phyloP scores from a whole-genome alignment of 64 coral and sea anemone species.

The Pocillopora verrucosa region DNA sequence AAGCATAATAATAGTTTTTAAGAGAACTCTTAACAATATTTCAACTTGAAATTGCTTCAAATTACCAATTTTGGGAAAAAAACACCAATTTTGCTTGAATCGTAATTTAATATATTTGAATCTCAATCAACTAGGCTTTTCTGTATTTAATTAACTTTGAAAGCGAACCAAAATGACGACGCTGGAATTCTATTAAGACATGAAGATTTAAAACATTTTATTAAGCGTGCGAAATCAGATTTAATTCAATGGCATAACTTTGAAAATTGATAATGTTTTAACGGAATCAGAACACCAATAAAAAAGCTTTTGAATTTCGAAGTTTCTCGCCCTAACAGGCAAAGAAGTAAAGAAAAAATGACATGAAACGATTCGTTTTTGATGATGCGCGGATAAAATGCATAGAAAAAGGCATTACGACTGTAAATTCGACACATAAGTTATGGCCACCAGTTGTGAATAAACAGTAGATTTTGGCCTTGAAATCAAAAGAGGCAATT shows the following conservation, averaged over 20 bases:
- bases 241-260: slow-evolving; percentile 4
- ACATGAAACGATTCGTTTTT: neutral
- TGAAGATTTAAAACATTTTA: slow-evolving; percentile 2
- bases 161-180: neutral
- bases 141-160: slow-evolving; percentile 16
- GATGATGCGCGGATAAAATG: neutral
- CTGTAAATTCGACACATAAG: neutral
- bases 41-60: neutral
- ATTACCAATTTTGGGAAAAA: too few species aligned
- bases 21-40: neutral
- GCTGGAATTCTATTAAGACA: slow-evolving; percentile 22
- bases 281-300: neutral
- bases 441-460: neutral
- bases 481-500: slow-evolving; percentile 23
- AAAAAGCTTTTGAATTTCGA: neutral
- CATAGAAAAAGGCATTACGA: neutral
- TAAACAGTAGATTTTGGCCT: slow-evolving; percentile 21
- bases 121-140: neutral
- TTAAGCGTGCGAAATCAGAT: slow-evolving; percentile 14
- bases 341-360: too few species aligned
- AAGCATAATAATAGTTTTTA: neutral
- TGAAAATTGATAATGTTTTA: slow-evolving; percentile 15
- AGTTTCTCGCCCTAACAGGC: neutral
- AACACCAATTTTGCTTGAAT: neutral
- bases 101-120: neutral